Conservation (phyloP, 2,797 vertebrate species). For the Enteromius unitaeniatus region DNA sequence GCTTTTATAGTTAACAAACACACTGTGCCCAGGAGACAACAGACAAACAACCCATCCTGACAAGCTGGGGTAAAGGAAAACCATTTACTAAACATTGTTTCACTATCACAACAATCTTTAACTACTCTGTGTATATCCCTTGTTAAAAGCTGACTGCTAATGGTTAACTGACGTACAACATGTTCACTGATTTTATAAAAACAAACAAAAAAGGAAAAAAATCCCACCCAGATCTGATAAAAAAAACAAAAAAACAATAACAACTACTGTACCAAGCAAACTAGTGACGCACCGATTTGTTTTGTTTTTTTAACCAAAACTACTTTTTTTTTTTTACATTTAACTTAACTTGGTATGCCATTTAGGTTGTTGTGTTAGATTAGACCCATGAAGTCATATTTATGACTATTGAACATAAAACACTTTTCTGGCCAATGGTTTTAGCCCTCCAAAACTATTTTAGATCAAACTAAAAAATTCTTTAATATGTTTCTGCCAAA, state of each 20-base stretch:
- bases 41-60: neutral
- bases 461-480: neutral
- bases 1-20: constrained; percentile 39
- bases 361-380: neutral
- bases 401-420: neutral
- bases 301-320: neutral
- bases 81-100: constrained; percentile 5
- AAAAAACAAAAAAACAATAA: neutral
- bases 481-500: neutral
- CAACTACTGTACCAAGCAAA: neutral
- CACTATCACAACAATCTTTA: constrained; percentile 4
- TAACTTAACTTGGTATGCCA: neutral
- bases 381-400: neutral
- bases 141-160: neutral
- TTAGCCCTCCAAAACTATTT: neutral
- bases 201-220: neutral
- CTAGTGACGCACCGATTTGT: neutral
- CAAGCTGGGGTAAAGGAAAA: constrained; percentile 7
- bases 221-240: neutral
- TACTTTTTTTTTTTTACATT: neutral
- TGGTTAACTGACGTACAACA: neutral
- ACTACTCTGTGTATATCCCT: neutral
- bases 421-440: neutral
- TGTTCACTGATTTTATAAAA: neutral
- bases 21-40: constrained; percentile 5